Evolutionary conservation across 2,888 invertebrate species (phyloP), one percentile per base, ranked within the genome.

Genomic region (Drosophila neonasuta): DNA sequence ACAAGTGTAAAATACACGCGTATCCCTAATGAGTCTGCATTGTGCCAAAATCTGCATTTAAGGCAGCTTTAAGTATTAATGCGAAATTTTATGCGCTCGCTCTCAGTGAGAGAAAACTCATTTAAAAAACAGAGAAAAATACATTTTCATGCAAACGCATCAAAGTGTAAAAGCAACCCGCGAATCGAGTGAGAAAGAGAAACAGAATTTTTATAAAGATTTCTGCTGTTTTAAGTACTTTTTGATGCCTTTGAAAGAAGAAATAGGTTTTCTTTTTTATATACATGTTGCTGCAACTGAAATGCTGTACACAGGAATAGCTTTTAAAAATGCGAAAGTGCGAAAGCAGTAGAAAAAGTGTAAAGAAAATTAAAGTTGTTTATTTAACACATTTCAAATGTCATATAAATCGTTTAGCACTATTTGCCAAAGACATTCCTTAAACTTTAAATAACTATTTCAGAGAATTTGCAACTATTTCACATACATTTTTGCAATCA

Each of bases 11-110:
- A 60, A 64, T 69, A 15, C 54, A 52, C 45, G 71, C 56, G 80
- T 77, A 60, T 77, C 65, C 69, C 69, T 80, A 83, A 80, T 82
- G 84, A 80, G 71, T 74, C 52, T 69, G 71, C 64, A 52, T 65
- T 71, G 80, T 77, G 71, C 63, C 58, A 49, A 82, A 86, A 86
- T 80, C 80, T 80, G 75, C 81, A 86, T 83, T 80, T 80, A 72
- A 72, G 67, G 49, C 84, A 51, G 65, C 80, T 80, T 74, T 68
- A 76, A 55, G 44, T 34, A 44, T 55, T 44, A 46, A 56, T 56
- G 56, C 56, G 24, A 46, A 36, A 46, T 56, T 56, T 55, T 55
- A 45, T 55, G 55, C 45, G 45, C 32, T 34, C 44, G 20, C 42
- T 34, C 4, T 11, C 30, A 20, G n/a, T 42, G 11, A 32, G 5